Base-by-base conservation (phyloP, 2,797 vertebrate genomes). In the Ctenopoma kingsleyae region DNA sequence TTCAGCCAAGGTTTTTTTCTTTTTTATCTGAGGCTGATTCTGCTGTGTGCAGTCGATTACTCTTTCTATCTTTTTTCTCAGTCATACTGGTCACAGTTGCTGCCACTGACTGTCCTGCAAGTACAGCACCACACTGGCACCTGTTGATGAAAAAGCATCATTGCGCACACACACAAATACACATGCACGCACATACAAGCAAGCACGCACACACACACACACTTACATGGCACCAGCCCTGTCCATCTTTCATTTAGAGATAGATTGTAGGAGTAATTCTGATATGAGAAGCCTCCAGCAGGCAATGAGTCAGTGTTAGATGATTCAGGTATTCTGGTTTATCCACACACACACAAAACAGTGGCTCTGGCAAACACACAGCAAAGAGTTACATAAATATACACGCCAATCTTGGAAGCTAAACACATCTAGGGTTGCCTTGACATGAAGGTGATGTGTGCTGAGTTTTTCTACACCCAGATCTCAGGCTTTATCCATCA, bases 91-190 rank as follows among this genome's bases (percentile, higher is more conserved):
- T 83, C 79, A 76, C 62, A 69, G 67, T 86, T 68, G 67, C 58
- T 59, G 62, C 43, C 55, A 32, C 49, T 8, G 57, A 50, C 71
- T 66, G 72, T 50, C 53, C 62, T 62, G 36, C 71, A 73, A 80
- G 43, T 50, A 38, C 74, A 82, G 92, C 86, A 82, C 88, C 87
- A 92, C 83, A 92, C 87, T 91, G 90, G 87, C 92, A 92, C 90
- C 93, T 92, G 85, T 90, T 94, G 93, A 92, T 91, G 74, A 67
- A 84, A 85, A 63, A 10, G 62, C 56, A 71, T 87, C 67, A 90
- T 82, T 85, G 76, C 89, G 87, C 36, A 25, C 10, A 57, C 27
- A 13, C 38, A 12, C 51, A 23, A n/a, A 20, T 6, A 47, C 8
- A 49, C 5, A 16, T n/a, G 50, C 9, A 9, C 25, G 27, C 36